Percentiles rank a stretch among this genome's conserved stretches.
phyloP scores from a whole-genome alignment of 2,888 invertebrate genomes.

The Limnephilus auricula region DNA sequence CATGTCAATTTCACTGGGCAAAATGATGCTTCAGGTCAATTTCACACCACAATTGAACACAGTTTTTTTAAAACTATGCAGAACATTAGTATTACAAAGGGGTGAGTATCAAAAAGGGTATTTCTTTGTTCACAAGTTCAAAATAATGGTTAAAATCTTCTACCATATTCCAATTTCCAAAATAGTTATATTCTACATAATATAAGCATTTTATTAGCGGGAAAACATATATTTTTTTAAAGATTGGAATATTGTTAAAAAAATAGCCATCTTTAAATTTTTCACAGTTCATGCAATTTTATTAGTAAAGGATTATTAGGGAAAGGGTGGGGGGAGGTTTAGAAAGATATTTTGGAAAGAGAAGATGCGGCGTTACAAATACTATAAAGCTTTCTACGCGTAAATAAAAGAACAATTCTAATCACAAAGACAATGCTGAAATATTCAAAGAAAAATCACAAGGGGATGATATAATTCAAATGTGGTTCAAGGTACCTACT shows the following conservation, averaged over 20 bases:
- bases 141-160: background rate
- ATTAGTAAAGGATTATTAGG: slow-evolving; percentile 12
- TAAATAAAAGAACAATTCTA: background rate
- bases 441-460: background rate
- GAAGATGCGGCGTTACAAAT: background rate
- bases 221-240: background rate
- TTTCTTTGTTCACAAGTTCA: background rate
- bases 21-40: no score
- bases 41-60: background rate
- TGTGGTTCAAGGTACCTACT: background rate
- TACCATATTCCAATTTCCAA: background rate
- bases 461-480: background rate
- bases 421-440: background rate
- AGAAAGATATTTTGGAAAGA: background rate
- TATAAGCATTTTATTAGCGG: background rate
- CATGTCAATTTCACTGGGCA: no score
- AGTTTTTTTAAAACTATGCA: background rate
- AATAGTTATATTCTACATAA: background rate
- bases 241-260: background rate
- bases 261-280: background rate
- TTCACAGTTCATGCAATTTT: slow-evolving; percentile 20
- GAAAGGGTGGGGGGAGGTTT: background rate
- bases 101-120: background rate
- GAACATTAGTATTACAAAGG: background rate
- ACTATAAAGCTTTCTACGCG: background rate